phyloP scores from a whole-genome alignment of 2,888 invertebrate species.

The Leptinotarsa juncta region DNA sequence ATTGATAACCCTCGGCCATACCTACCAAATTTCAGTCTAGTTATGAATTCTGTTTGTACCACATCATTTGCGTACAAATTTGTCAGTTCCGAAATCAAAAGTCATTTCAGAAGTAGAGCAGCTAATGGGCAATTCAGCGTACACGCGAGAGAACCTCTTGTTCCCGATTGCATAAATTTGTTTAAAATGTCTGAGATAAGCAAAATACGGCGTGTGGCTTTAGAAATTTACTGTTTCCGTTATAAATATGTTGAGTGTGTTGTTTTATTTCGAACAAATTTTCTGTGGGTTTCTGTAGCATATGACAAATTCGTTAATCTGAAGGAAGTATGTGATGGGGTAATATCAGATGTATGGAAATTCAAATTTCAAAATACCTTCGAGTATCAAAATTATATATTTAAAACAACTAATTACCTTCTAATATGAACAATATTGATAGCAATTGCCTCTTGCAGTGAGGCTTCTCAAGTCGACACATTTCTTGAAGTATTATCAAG shows the following conservation, averaged over 20 bases:
- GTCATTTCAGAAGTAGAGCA: background rate
- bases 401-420: too few species aligned
- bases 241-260: constrained; percentile 17
- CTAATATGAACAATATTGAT: too few species aligned
- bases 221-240: constrained; percentile 43
- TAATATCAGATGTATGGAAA: too few species aligned
- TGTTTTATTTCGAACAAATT: constrained; percentile 33
- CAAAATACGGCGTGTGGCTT: constrained; percentile 43
- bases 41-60: background rate
- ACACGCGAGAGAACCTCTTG: constrained; percentile 43
- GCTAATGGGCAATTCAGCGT: constrained; percentile 36
- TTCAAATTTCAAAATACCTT: too few species aligned
- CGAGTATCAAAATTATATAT: too few species aligned
- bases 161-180: constrained; percentile 50
- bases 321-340: too few species aligned
- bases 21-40: too few species aligned
- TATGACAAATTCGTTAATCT: too few species aligned
- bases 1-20: too few species aligned
- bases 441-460: too few species aligned
- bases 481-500: background rate
- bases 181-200: constrained; percentile 50
- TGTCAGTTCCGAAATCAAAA: background rate
- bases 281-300: background rate
- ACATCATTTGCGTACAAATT: background rate
- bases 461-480: too few species aligned